These are phyloP conservation scores for Cyphomyrmex costatus DNA, from an alignment of 1,140 invertebrate species.

Conservation along the genomic window DNA sequence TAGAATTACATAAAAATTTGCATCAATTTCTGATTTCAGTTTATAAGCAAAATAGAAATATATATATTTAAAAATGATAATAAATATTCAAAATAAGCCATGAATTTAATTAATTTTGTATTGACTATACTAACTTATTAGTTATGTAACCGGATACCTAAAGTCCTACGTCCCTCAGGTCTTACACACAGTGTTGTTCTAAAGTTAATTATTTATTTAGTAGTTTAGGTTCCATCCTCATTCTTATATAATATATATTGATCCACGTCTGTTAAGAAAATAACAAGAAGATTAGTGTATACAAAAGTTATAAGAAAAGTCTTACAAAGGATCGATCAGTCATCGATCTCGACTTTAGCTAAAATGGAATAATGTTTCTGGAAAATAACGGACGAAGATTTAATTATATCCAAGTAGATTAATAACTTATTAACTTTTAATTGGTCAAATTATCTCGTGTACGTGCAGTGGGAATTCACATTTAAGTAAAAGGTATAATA, in stretches of 20 bases:
- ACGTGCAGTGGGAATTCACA: neutral
- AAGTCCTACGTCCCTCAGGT: neutral
- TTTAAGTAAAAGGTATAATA: neutral
- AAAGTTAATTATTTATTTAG: slow-evolving; percentile 13
- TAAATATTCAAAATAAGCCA: neutral
- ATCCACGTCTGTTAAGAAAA: neutral
- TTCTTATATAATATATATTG: slow-evolving; percentile 15
- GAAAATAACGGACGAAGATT: neutral
- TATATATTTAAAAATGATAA: neutral
- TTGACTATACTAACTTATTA: neutral
- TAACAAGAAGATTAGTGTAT: neutral
- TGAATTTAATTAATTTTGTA: slow-evolving; percentile 18
- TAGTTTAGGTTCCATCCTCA: neutral
- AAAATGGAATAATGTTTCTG: neutral
- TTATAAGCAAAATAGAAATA: neutral
- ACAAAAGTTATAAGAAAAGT: neutral
- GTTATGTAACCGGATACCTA: neutral
- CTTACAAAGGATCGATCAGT: slow-evolving; percentile 23
- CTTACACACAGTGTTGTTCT: neutral
- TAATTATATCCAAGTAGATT: neutral
- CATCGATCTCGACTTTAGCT: neutral
- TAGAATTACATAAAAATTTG: neutral
- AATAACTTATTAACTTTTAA: neutral
- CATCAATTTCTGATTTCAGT: neutral
- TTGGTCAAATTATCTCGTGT: neutral